phyloP scores from a whole-genome alignment of 2,797 vertebrate species.

The Oryzias sinensis region DNA sequence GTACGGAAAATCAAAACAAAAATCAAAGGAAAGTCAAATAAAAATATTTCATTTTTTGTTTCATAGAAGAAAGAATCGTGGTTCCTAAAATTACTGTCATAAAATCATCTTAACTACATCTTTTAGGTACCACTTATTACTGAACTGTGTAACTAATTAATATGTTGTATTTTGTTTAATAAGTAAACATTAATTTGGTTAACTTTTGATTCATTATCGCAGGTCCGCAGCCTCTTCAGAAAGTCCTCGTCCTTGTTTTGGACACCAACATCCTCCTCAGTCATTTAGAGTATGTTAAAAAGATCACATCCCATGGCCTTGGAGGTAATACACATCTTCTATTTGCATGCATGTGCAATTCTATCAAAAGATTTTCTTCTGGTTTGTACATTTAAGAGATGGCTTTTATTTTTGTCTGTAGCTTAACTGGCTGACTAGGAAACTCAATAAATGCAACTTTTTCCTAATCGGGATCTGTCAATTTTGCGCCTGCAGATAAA shows the following conservation, averaged over 20 bases:
- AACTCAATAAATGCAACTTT: background rate
- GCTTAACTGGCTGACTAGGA: background rate
- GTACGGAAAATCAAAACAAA: no score
- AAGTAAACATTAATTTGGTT: background rate
- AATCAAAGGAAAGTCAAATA: no score
- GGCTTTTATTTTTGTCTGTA: background rate
- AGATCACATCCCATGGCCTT: constrained; percentile 79
- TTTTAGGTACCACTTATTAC: no score
- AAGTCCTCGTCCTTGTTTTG: constrained; percentile 83
- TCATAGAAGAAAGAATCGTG: no score
- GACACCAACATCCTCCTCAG: constrained; percentile 95
- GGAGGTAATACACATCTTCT: constrained; percentile 72
- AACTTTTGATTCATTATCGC: constrained; percentile 8
- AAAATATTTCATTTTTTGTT: no score
- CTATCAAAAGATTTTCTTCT: no score
- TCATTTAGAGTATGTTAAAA: constrained; percentile 88
- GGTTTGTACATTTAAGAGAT: no score
- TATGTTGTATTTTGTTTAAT: no score
- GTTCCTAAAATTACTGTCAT: no score
- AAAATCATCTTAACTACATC: no score
- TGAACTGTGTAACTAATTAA: no score
- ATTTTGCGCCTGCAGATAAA: background rate
- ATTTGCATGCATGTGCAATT: background rate
- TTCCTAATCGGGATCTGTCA: no score
- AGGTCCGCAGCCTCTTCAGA: constrained; percentile 73